Base-by-base conservation (phyloP, 2,797 vertebrate genomes). In the Microchirus variegatus region DNA sequence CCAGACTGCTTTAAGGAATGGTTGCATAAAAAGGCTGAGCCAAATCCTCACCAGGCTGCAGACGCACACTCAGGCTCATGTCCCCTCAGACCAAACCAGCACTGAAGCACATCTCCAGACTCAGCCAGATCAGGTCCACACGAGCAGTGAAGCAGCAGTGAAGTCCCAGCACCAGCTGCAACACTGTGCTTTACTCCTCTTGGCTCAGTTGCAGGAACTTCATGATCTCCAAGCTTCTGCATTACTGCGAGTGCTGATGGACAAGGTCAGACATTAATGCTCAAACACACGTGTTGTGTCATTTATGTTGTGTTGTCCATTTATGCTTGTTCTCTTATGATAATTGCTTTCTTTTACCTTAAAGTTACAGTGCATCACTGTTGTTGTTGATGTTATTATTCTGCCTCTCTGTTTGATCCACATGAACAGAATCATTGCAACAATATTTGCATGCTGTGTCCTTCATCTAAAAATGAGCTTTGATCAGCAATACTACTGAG, bases 181-280 rank as follows among this genome's bases (percentile, higher is more conserved):
- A 7, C 65, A 88, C 18, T 91, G 85, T 61, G 67, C 72, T 10
- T 59, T 82, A 60, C 45, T 73, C 54, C 85, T 94, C 37, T 49
- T 94, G 67, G 83, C 42, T 16, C 79, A 70, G 46, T 79, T 94
- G 43, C 77, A 82, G 36, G 86, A 86, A 70, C 70, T 86, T 17
- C 93, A 94, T 15, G 91, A 94, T 0, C 45, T 71, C 26, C 87
- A 90, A 63, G 74, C 78, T 14, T 79, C 67, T 46, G 63, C 17
- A 10, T 50, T 90, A 46, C 75, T 91, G 67, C 54, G 71, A 41
- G 47, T 63, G 1, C 41, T 93, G 41, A 59, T 69, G 53, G 59
- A 79, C 49, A 58, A 70, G 77, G 92, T 93, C 70, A 87, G 74
- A 59, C 2, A 15, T 46, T 35, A 54, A 38, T 11, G 50, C 40